Evolutionary conservation across 2,797 vertebrate genomes (phyloP).

Genomic region (Babyrousa celebensis): DNA sequence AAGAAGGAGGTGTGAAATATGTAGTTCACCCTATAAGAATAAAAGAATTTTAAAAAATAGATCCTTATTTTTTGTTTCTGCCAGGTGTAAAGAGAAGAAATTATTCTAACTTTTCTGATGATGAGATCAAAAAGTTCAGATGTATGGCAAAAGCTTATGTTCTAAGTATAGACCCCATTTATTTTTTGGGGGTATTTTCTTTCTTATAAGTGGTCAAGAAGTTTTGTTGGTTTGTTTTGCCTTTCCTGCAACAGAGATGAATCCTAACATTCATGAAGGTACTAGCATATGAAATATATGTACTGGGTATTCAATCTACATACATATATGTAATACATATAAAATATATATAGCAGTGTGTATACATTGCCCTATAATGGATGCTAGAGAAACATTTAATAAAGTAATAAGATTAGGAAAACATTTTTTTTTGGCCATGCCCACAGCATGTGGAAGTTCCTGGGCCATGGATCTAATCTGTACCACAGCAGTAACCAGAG

Average conservation of each 20-base stretch:
- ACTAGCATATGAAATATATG: not conserved
- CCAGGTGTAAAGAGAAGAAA: not conserved
- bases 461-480: no score
- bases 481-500: no score
- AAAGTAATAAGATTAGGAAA: not conserved
- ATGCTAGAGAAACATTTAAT: not conserved
- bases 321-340: not conserved
- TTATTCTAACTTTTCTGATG: not conserved
- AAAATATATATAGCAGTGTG: not conserved
- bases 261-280: not conserved
- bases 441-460: no score
- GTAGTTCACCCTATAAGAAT: constrained; percentile 13
- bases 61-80: not conserved
- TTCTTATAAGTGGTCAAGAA: not conserved
- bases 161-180: not conserved
- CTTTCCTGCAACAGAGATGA: not conserved
- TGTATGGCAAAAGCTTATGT: not conserved
- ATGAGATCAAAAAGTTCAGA: not conserved
- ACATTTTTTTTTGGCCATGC: no score
- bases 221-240: not conserved
- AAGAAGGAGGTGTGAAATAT: not conserved
- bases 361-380: not conserved
- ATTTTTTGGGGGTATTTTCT: not conserved
- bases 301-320: not conserved
- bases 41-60: not conserved